These are phyloP conservation scores for Mesoligia furuncula DNA, from an alignment of 2,888 invertebrate genomes.

Conservation along the genomic window DNA sequence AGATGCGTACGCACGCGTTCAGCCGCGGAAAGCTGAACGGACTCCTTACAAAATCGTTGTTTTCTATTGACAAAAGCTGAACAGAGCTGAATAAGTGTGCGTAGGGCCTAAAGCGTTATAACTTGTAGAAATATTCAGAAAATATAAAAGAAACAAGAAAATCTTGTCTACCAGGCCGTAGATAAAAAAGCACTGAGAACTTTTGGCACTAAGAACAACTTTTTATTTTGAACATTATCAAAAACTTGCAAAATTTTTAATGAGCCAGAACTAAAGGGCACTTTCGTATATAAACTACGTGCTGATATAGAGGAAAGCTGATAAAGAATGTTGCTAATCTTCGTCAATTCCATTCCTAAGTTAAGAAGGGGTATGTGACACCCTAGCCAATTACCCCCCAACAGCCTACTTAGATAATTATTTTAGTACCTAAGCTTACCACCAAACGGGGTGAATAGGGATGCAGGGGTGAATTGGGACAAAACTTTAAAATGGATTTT, in stretches of 20 bases:
- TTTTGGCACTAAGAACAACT: not conserved
- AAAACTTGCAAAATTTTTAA: not conserved
- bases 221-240: not conserved
- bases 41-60: too few species aligned
- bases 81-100: too few species aligned
- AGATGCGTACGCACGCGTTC: too few species aligned
- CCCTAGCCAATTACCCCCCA: not conserved
- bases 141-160: constrained; percentile 24
- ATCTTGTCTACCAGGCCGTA: constrained; percentile 3
- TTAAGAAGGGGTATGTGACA: not conserved
- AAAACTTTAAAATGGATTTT: too few species aligned
- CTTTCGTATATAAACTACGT: not conserved
- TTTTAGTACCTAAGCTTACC: not conserved
- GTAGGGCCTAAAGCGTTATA: not conserved
- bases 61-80: too few species aligned
- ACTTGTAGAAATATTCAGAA: not conserved
- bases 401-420: too few species aligned
- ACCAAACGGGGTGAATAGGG: too few species aligned
- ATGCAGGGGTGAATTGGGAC: too few species aligned
- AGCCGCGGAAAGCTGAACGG: too few species aligned
- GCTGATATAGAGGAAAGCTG: not conserved
- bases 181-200: constrained; percentile 8
- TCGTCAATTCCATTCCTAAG: not conserved
- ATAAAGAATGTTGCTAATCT: not conserved
- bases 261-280: not conserved